Conservation (phyloP, 1,140 invertebrate genomes). For the Lucilia cuprina region DNA sequence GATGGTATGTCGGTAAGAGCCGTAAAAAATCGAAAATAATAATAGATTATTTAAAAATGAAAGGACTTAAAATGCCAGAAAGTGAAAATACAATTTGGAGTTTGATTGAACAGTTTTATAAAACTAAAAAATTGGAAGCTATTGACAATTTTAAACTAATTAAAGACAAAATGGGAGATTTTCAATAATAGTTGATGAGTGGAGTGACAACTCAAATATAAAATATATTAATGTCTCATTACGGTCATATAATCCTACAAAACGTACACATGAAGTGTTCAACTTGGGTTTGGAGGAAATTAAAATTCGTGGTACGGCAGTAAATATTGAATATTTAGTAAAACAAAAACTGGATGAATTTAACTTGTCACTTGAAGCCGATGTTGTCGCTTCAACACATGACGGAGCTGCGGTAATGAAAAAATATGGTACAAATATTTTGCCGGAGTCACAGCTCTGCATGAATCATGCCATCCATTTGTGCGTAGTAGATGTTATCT, state of each 20-base stretch:
- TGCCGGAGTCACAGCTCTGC: slow-evolving; percentile 1
- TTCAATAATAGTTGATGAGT: slow-evolving; percentile 12
- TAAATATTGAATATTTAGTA: not conserved
- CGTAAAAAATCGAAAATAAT: too few species aligned
- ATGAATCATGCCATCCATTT: slow-evolving; percentile 17
- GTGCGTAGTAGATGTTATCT: not conserved
- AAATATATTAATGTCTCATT: slow-evolving; percentile 4
- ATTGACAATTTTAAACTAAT: not conserved
- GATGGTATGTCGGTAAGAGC: too few species aligned
- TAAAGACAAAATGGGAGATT: not conserved
- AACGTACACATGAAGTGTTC: not conserved
- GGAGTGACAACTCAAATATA: not conserved
- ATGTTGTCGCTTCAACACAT: slow-evolving; percentile 15
- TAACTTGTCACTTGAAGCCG: not conserved
- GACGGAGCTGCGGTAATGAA: slow-evolving; percentile 10
- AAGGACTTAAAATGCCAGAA: too few species aligned
- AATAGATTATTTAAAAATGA: too few species aligned
- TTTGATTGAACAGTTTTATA: too few species aligned
- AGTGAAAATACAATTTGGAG: too few species aligned
- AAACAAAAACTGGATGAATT: too few species aligned
- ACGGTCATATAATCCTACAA: not conserved
- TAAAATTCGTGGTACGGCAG: not conserved
- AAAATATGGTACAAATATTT: slow-evolving; percentile 21
- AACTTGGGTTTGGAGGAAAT: slow-evolving; percentile 4
- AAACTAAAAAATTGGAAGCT: too few species aligned